These are phyloP conservation scores for Rhynchonema sp. DNA, from an alignment of 2,888 invertebrate species.

Conservation along the genomic window DNA sequence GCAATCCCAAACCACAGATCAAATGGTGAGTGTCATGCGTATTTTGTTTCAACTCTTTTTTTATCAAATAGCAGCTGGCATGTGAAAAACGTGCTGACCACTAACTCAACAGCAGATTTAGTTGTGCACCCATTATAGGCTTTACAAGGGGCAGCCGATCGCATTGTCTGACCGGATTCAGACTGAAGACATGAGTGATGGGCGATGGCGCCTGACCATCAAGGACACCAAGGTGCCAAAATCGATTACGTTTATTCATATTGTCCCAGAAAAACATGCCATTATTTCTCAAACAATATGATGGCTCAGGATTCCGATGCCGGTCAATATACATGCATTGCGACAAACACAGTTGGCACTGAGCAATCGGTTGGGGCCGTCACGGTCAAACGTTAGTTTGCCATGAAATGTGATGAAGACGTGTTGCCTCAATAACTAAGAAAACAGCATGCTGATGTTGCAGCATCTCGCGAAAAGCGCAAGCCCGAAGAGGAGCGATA, in stretches of 20 bases:
- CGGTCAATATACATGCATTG: conserved; percentile 41
- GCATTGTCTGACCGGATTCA: neutral
- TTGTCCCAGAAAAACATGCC: too few species aligned
- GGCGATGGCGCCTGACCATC: conserved; percentile 57
- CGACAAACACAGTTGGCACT: conserved; percentile 56
- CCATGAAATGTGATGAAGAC: too few species aligned
- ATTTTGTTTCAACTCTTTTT: too few species aligned
- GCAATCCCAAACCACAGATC: conserved; percentile 31
- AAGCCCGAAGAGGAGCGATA: conserved; percentile 18
- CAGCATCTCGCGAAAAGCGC: conserved; percentile 3
- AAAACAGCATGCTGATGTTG: neutral
- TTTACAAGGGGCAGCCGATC: neutral
- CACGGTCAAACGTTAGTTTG: conserved; percentile 43
- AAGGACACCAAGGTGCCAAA: conserved; percentile 64
- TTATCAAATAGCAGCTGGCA: neutral
- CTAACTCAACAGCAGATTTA: neutral
- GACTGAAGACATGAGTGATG: conserved; percentile 37
- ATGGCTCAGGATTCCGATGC: conserved; percentile 39
- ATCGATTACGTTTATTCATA: conserved; percentile 32
- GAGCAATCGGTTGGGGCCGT: conserved; percentile 51
- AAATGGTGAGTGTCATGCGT: conserved; percentile 32
- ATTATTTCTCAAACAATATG: too few species aligned
- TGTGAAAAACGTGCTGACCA: neutral
- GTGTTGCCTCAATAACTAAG: too few species aligned
- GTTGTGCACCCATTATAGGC: too few species aligned